A percentile compares a stretch with the other conserved stretches of the same genome.
These are phyloP conservation scores for Disparrhopalites patrizii DNA, from an alignment of 2,888 invertebrate species.

Conservation along the genomic window DNA sequence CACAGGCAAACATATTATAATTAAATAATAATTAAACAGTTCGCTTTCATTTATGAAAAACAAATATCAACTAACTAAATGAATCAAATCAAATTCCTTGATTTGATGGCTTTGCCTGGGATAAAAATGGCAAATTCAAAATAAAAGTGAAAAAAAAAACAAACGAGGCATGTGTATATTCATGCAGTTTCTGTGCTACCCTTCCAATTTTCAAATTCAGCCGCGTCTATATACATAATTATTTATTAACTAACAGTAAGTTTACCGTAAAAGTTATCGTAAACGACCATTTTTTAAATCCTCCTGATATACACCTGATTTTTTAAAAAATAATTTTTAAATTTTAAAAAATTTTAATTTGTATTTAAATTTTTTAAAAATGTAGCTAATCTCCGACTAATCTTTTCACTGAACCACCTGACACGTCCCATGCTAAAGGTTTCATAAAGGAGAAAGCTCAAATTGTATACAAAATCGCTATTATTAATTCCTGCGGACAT, in stretches of 20 bases:
- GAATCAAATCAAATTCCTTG: neutral
- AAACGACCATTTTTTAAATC: too few species aligned
- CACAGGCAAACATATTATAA: too few species aligned
- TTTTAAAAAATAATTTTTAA: too few species aligned
- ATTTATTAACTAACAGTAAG: too few species aligned
- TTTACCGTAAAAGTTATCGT: too few species aligned
- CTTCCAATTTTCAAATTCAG: too few species aligned
- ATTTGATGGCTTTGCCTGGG: neutral
- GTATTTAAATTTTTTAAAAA: too few species aligned
- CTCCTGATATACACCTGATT: too few species aligned
- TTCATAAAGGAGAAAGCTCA: neutral
- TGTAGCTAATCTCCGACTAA: too few species aligned
- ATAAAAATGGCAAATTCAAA: neutral
- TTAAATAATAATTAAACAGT: conserved; percentile 7
- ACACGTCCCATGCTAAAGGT: neutral
- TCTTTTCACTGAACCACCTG: neutral
- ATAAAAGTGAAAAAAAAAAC: neutral
- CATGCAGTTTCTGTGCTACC: too few species aligned
- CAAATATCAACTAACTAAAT: neutral
- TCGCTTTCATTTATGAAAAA: conserved; percentile 22
- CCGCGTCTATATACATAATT: too few species aligned
- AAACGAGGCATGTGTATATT: neutral
- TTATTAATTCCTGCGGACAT: neutral
- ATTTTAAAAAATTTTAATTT: too few species aligned
- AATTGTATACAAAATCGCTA: neutral